Evolutionary conservation across 2,113 vertebrate genomes (phyloP).

Genomic region (Xenopus laevis): DNA sequence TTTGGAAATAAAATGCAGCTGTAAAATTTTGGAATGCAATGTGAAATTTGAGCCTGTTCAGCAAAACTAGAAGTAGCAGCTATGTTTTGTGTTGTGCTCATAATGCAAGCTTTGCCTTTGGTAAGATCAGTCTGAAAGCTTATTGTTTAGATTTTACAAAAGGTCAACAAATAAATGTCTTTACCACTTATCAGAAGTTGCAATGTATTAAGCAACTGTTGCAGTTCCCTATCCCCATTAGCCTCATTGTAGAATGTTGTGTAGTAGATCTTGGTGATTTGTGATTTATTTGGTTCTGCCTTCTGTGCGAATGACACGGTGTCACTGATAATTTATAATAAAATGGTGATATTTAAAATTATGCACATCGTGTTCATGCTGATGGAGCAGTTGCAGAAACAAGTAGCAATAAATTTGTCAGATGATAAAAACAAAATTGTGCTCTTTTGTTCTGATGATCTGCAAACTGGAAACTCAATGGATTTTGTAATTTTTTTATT

Average conservation of each 20-base stretch:
- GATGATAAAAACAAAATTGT: neutral
- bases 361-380: neutral
- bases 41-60: constrained; percentile 53
- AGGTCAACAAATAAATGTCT: constrained; percentile 42
- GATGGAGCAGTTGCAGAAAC: neutral
- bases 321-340: neutral
- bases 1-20: constrained; percentile 53
- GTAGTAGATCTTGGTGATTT: neutral
- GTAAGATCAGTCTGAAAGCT: constrained; percentile 41
- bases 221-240: neutral
- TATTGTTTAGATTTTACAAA: constrained; percentile 33
- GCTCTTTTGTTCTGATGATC: neutral
- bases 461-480: too few species aligned
- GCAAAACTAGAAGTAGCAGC: constrained; percentile 47
- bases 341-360: neutral
- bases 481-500: too few species aligned
- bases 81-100: constrained; percentile 28
- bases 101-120: constrained; percentile 34
- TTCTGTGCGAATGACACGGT: neutral
- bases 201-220: constrained; percentile 37
- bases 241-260: neutral
- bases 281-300: neutral
- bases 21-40: constrained; percentile 58
- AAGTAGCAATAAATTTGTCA: neutral
- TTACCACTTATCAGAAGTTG: constrained; percentile 30